Evolutionary conservation across 2,888 invertebrate genomes (phyloP), one percentile per base, ranked within the genome.

Genomic region (Pterostichus niger): DNA sequence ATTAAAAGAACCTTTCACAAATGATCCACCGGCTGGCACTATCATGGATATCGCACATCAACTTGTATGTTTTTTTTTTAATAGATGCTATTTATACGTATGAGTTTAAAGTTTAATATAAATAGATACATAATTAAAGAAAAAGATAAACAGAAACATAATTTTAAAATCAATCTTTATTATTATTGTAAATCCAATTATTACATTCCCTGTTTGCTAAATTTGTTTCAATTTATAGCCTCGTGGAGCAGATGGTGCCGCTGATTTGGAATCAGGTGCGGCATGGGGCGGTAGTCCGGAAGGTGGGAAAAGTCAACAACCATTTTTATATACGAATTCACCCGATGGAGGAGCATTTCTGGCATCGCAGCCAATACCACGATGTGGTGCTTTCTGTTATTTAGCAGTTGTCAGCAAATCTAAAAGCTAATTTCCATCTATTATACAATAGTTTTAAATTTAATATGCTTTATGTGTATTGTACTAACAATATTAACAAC

Each of bases 291-390:
- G 49, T 83, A 84, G 46, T 86, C 86, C 46, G 85, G 76, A 84
- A 73, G 56, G 73, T 71, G 85, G 75, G 7, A 84, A 84, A 80
- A 84, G 79, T 15, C 83, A 84, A 9, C 88, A 88, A 85, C 90
- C 92, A 0, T 88, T 92, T 86, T 86, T 92, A 24, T 91, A 91
- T 86, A 89, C 91, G 86, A 89, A 91, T 82, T 92, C 92, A 0
- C 92, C 92, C 0, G 92, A 93, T 86, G 92, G 92, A 2, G 92
- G 92, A 1, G 91, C 91, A 7, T 93, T 93, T 87, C 87, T 92
- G 64, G 91, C 92, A 0, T 89, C 91, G 0, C 92, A 92, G 85
- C 92, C 92, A 2, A 90, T 92, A 4, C 92, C 92, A 0, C 89
- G 91, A 84, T 92, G 92, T 86, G 92, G 92, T 0, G 92, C 92